Conservation (phyloP, 2,888 invertebrate species). For the Scaptomyza polygonia region DNA sequence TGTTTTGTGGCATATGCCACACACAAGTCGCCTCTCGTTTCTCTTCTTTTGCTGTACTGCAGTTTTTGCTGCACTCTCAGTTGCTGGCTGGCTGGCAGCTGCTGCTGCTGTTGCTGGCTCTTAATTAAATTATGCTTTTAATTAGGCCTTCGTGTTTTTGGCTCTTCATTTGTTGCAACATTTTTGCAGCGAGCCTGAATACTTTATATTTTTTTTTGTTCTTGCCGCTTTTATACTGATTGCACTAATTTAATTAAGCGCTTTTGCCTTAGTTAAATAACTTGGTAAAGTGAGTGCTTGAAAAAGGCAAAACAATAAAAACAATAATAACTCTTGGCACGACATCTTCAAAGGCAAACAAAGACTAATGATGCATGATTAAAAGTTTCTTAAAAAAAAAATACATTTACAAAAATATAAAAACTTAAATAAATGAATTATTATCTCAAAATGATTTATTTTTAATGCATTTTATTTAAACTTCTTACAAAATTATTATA, state of each 20-base stretch:
- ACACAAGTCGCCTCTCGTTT: conserved; percentile 24
- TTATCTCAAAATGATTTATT: too few species aligned
- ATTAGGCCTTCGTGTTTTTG: conserved; percentile 64
- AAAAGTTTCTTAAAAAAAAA: too few species aligned
- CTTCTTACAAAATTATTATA: too few species aligned
- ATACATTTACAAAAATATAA: too few species aligned
- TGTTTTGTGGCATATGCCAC: conserved; percentile 71
- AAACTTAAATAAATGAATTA: neutral
- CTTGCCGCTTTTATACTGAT: conserved; percentile 30
- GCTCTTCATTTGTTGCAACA: conserved; percentile 51
- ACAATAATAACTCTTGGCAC: neutral
- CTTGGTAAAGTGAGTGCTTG: conserved; percentile 15
- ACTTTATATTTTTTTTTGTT: conserved; percentile 15
- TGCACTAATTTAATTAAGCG: conserved; percentile 42
- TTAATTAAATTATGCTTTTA: conserved; percentile 77
- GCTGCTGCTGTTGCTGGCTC: conserved; percentile 57
- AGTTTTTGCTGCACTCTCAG: conserved; percentile 31
- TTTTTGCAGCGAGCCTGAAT: conserved; percentile 20
- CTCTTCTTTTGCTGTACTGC: conserved; percentile 24
- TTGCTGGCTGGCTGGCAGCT: conserved; percentile 45
- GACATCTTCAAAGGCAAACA: neutral
- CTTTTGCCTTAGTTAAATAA: conserved; percentile 44
- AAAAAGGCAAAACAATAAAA: neutral
- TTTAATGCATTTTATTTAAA: too few species aligned
- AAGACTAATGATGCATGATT: neutral